Evolutionary conservation across 2,113 vertebrate genomes (phyloP), one percentile per base, ranked within the genome.

Genomic region (Myocastor coypus): DNA sequence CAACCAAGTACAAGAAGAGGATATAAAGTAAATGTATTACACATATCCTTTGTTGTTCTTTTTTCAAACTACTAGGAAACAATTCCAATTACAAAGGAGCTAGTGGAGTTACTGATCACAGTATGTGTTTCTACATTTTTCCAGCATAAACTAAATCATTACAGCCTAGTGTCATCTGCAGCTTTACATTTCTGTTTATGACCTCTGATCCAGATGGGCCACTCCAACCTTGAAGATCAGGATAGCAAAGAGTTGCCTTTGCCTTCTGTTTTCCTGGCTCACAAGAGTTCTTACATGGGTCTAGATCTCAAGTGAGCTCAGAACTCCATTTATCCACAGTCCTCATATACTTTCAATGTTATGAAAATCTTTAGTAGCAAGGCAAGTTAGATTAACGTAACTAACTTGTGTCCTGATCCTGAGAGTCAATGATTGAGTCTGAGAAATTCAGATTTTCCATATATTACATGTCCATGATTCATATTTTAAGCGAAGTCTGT

Each of bases 121-220:
- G 63, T 12, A 16, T 75, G 24, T 22, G 28, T 61, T 59, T 68
- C 57, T 63, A 92, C 30, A 83, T 93, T 81, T 77, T 94, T 63
- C 63, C 75, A 96, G 71, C n/a, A 81, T 55, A 94, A 86, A 89
- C 34, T 32, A 64, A 95, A 50, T 68, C 59, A 92, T 59, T 95
- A 57, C 7, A 16, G 22, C 68, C 83, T 83, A 57, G 22, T 69
- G 46, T n/a, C 91, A 77, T 91, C 59, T 83, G 78, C 78, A 37
- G 37, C 61, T 46, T 68, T 75, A 81, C 22, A 88, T 73, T 75
- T 86, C 32, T 81, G 59, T 57, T 10, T 69, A 40, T 94, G 81
- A 94, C 19, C 78, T 96, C 92, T 91, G 78, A 81, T 94, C 85
- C 85, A 93, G 83, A 68, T 52, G 37, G 28, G 46, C 40, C 66